Evolutionary conservation across 2,888 invertebrate genomes (phyloP).

Genomic region (Tetramorium bicarinatum): DNA sequence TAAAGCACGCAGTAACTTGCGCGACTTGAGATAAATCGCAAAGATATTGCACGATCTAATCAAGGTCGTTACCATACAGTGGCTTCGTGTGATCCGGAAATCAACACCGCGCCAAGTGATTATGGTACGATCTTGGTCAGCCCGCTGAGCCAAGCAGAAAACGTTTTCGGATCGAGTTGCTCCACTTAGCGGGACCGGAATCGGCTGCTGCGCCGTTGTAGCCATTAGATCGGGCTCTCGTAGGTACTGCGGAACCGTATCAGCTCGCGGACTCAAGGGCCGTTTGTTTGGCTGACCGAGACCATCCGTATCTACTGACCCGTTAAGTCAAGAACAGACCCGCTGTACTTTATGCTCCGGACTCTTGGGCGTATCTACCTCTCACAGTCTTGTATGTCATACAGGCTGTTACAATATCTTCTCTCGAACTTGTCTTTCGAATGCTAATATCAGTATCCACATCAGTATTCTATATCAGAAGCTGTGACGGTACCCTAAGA

Average conservation of each 20-base stretch:
- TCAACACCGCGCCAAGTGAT: constrained; percentile 32
- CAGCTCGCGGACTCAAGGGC: constrained; percentile 51
- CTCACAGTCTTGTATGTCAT: constrained; percentile 55
- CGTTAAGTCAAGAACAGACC: constrained; percentile 67
- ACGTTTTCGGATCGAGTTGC: constrained; percentile 21
- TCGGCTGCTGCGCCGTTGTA: constrained; percentile 41
- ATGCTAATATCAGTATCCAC: constrained; percentile 25
- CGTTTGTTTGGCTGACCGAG: constrained; percentile 66
- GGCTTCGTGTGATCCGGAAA: constrained; percentile 32
- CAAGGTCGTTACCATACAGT: constrained; percentile 19
- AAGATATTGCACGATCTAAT: constrained; percentile 30
- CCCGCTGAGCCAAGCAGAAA: constrained; percentile 45
- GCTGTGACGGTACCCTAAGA: background rate
- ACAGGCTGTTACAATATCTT: constrained; percentile 57
- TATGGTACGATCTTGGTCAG: constrained; percentile 50
- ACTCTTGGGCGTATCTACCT: constrained; percentile 56
- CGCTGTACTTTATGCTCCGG: constrained; percentile 66
- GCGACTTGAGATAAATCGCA: constrained; percentile 10
- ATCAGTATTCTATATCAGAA: constrained; percentile 6
- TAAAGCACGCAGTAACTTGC: background rate
- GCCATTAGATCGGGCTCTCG: constrained; percentile 40
- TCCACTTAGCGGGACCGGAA: constrained; percentile 44
- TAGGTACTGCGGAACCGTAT: constrained; percentile 54
- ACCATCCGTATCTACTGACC: constrained; percentile 65
- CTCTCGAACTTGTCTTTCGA: constrained; percentile 30